phyloP scores from a whole-genome alignment of 2,797 vertebrate genomes.

The Protosalanx chinensis region DNA sequence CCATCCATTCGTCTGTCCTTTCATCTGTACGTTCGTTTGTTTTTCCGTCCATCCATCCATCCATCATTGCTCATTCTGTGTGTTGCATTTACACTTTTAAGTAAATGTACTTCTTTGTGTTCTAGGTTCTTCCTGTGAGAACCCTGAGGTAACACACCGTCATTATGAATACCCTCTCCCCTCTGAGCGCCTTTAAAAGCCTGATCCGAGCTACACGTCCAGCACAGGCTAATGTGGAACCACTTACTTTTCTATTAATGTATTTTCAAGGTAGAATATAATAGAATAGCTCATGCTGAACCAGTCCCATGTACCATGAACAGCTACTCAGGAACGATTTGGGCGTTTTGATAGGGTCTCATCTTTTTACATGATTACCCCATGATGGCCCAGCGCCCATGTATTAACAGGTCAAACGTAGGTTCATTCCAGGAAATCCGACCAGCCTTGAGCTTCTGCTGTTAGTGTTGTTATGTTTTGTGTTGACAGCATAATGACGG shows the following conservation, averaged over 20 bases:
- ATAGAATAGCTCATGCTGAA: too few relatives aligned
- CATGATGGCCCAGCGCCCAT: neutral
- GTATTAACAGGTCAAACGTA: too few relatives aligned
- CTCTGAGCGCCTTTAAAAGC: neutral
- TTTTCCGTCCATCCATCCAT: neutral
- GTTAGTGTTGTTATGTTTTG: too few relatives aligned
- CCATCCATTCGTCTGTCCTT: neutral
- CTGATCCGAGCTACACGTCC: too few relatives aligned
- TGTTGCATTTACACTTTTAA: conserved; percentile 8
- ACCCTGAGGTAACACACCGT: conserved; percentile 3
- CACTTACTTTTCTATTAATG: neutral
- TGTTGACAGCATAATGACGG: too few relatives aligned
- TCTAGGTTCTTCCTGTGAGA: neutral
- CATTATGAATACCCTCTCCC: neutral
- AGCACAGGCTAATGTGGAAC: neutral
- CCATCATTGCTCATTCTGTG: neutral
- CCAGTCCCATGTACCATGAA: neutral
- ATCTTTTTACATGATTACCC: too few relatives aligned
- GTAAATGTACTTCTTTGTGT: neutral
- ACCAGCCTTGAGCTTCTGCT: too few relatives aligned
- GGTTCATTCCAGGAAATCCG: too few relatives aligned
- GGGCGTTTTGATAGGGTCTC: neutral
- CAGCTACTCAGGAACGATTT: neutral
- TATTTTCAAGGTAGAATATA: too few relatives aligned
- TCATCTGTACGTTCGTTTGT: neutral